Conservation (phyloP, 2,888 invertebrate species). For the Autographa pulchrina region DNA sequence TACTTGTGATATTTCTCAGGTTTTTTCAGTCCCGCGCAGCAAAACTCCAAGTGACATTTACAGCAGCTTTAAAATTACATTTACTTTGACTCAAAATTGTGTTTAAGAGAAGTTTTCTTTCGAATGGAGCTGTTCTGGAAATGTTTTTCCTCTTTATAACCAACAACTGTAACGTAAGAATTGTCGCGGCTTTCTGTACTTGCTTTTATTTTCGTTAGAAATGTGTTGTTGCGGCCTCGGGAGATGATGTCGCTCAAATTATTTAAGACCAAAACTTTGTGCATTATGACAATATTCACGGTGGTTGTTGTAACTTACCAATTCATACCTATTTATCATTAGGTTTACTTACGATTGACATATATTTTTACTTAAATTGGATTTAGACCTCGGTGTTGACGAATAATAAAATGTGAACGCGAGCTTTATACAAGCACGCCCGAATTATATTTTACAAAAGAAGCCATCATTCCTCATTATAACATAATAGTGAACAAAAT, state of each 20-base stretch:
- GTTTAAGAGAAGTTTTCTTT: neutral
- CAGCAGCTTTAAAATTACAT: constrained; percentile 16
- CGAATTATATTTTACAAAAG: too few relatives aligned
- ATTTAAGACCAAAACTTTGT: neutral
- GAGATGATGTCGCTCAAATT: neutral
- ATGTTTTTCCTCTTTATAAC: neutral
- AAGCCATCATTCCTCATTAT: too few relatives aligned
- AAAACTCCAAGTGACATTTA: constrained; percentile 18
- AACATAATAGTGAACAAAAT: too few relatives aligned
- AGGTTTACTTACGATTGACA: too few relatives aligned
- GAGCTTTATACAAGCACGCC: too few relatives aligned
- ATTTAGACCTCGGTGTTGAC: neutral
- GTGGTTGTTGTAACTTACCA: too few relatives aligned
- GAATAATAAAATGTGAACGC: neutral
- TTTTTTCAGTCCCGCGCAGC: constrained; percentile 11
- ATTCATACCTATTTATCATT: too few relatives aligned
- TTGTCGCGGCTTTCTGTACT: neutral
- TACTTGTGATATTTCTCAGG: constrained; percentile 5
- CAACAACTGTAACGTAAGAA: neutral
- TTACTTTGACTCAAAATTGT: constrained; percentile 14
- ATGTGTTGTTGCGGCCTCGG: neutral
- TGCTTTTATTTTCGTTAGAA: neutral
- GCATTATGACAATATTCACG: neutral
- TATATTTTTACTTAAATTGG: too few relatives aligned
- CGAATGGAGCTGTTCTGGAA: constrained; percentile 10